phyloP scores from a whole-genome alignment of 2,797 vertebrate genomes.

The Melanotaenia nigrans region DNA sequence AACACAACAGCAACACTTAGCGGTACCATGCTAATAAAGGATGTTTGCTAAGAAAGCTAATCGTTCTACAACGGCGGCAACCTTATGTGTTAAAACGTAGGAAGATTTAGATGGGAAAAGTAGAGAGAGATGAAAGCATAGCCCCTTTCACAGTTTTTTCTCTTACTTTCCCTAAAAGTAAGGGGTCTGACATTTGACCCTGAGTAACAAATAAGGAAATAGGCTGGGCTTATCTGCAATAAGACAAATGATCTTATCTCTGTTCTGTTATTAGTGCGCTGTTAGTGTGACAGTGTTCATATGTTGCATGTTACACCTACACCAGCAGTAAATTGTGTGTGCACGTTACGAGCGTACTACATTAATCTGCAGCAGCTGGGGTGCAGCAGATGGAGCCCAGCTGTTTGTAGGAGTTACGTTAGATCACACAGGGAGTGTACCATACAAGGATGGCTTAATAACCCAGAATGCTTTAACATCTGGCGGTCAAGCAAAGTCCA shows the following conservation, averaged over 20 bases:
- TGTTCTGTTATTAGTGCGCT: slow-evolving; percentile 17
- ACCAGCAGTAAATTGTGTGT: neutral
- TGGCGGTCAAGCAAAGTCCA: slow-evolving; percentile 10
- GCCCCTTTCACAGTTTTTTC: neutral
- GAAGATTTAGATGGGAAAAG: slow-evolving; percentile 26
- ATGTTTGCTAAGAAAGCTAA: neutral
- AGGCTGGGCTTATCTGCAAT: slow-evolving; percentile 11
- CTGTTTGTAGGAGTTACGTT: slow-evolving; percentile 36
- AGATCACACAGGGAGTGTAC: slow-evolving; percentile 27
- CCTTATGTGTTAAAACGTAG: slow-evolving; percentile 8
- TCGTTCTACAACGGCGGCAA: neutral
- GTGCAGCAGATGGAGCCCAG: slow-evolving; percentile 57
- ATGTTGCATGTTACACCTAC: slow-evolving; percentile 9
- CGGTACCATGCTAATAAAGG: neutral
- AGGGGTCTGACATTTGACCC: neutral
- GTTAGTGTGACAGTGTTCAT: slow-evolving; percentile 35
- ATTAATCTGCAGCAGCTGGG: slow-evolving; percentile 32
- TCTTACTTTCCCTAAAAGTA: neutral
- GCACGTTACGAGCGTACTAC: slow-evolving; percentile 5
- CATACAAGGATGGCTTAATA: slow-evolving; percentile 24
- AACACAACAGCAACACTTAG: neutral
- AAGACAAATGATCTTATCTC: slow-evolving; percentile 41
- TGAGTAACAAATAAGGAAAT: neutral
- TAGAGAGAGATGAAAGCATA: neutral
- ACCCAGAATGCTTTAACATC: slow-evolving; percentile 48